Evolutionary conservation across 2,888 invertebrate species (phyloP), one percentile per base, ranked within the genome.

Genomic region (Congeria kusceri): DNA sequence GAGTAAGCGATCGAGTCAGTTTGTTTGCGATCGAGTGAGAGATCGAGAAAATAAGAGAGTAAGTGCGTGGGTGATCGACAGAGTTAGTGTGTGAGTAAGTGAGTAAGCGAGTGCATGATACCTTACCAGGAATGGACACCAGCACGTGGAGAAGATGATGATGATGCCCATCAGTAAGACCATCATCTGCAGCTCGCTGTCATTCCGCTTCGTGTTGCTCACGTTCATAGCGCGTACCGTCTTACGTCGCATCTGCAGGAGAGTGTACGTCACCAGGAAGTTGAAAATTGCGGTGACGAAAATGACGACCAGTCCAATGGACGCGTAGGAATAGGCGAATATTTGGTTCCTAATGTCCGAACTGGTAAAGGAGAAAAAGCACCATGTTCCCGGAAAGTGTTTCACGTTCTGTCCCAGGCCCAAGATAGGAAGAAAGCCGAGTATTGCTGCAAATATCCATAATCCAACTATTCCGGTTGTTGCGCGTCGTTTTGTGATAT

Each of bases 331-430:
- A 69, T 87, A 88, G 20, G 91, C 87, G 76, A 92, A 93, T 25
- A 90, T 82, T 32, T 86, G 81, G 57, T 89, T 89, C n/a, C 70
- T 65, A 0, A 82, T 28, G 39, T 82, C 71, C 23, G 85, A 56
- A 61, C 92, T 89, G 74, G 92, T 90, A 32, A 90, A 90, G 71
- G 92, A 89, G 57, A 93, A 89, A 84, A 93, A 93, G 81, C 93
- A 93, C 93, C 93, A 93, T 5, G 92, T 91, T 3, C 91, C 88
- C 0, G 93, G 93, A 80, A 87, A 93, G 73, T 93, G 93, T 3
- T 85, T 83, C 18, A 90, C 90, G 71, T 91, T 92, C 63, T 88
- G 87, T 3, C 93, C 93, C n/a, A 93, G 84, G 1, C 92, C 92
- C 18, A 92, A 81, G 27, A 93, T 76, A 4, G 92, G 92, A 27